phyloP scores from a whole-genome alignment of 2,797 vertebrate species.

The Cottoperca gobio region DNA sequence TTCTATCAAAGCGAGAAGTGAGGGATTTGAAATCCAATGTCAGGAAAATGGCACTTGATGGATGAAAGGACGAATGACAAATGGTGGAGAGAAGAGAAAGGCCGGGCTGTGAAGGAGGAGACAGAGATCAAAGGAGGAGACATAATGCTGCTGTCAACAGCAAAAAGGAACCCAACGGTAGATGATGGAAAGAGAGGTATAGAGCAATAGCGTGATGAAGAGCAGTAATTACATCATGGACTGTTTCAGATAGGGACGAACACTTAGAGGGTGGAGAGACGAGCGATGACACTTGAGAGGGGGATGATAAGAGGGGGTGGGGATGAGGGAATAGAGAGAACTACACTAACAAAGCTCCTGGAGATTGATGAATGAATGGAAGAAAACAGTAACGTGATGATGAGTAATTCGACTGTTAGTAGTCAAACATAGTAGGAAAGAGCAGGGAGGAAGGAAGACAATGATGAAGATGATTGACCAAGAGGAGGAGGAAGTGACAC shows the following conservation, averaged over 20 bases:
- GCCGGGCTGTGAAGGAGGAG: neutral
- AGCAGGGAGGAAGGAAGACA: conserved; percentile 12
- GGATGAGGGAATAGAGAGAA: conserved; percentile 50
- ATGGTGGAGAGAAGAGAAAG: conserved; percentile 13
- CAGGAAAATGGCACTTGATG: conserved; percentile 41
- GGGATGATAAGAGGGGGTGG: conserved; percentile 57
- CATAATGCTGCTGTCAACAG: conserved; percentile 43
- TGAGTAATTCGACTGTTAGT: conserved; percentile 50
- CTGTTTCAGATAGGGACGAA: conserved; percentile 64
- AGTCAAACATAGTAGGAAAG: conserved; percentile 14
- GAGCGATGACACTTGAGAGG: conserved; percentile 67
- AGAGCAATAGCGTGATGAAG: conserved; percentile 56
- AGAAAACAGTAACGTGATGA: conserved; percentile 19
- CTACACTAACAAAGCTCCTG: conserved; percentile 39
- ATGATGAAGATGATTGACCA: conserved; percentile 8
- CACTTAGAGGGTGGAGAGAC: conserved; percentile 45
- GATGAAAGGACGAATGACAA: conserved; percentile 51
- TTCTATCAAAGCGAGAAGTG: conserved; percentile 47
- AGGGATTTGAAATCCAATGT: conserved; percentile 38
- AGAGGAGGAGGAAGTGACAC: conserved; percentile 38
- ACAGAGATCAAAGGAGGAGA: conserved; percentile 44
- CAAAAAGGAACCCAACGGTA: conserved; percentile 2
- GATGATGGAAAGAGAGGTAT: conserved; percentile 55
- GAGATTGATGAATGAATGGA: conserved; percentile 18
- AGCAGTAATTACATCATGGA: conserved; percentile 63